phyloP scores from a whole-genome alignment of 1,140 invertebrate species.

The Dinoponera quadriceps region DNA sequence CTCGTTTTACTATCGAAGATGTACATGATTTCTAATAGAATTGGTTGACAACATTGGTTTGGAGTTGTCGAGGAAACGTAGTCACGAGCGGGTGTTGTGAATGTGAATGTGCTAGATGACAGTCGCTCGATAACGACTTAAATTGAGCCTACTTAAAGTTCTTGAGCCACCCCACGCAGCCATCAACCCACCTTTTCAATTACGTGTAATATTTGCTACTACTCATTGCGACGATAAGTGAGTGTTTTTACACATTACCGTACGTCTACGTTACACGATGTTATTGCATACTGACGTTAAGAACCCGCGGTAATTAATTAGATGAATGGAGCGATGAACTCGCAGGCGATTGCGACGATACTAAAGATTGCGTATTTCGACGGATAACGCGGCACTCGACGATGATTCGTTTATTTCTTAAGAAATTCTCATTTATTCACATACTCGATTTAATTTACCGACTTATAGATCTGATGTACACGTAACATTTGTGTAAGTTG shows the following conservation, averaged over 20 bases:
- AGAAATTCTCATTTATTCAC: not conserved
- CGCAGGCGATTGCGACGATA: slow-evolving; percentile 14
- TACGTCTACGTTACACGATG: slow-evolving; percentile 7
- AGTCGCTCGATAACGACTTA: too few species aligned
- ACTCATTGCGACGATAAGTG: not conserved
- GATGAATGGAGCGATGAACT: slow-evolving; percentile 1
- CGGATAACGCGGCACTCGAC: not conserved
- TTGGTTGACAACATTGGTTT: too few species aligned
- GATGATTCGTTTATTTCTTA: not conserved
- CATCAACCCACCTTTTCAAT: not conserved
- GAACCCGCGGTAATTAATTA: slow-evolving; percentile 2
- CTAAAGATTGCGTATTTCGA: slow-evolving; percentile 18
- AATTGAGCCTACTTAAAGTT: too few species aligned
- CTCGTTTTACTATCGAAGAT: too few species aligned
- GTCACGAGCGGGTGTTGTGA: too few species aligned
- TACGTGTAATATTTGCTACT: not conserved
- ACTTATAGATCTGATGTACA: not conserved
- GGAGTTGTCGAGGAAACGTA: too few species aligned
- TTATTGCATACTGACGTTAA: slow-evolving; percentile 24
- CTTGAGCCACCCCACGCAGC: not conserved
- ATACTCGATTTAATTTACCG: not conserved
- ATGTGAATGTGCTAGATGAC: too few species aligned
- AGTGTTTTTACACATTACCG: slow-evolving; percentile 37
- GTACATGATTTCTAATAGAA: too few species aligned
- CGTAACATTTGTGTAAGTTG: not conserved